Conservation (phyloP, 2,113 vertebrate species). For the Channa maculata region DNA sequence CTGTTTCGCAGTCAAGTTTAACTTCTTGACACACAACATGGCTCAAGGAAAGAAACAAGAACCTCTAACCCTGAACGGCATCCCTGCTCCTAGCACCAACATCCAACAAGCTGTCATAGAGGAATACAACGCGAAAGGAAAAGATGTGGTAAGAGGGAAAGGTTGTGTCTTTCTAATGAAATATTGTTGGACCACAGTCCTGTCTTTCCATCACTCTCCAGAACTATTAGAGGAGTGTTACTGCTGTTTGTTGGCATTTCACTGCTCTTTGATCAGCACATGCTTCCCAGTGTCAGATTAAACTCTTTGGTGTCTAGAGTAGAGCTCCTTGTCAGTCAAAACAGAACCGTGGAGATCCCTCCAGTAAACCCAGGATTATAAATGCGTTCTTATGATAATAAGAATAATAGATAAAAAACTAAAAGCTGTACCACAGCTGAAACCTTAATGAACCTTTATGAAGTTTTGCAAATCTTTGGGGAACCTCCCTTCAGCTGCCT, state of each 20-base stretch:
- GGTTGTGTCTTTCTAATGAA: neutral
- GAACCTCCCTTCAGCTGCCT: too few relatives aligned
- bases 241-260: slow-evolving; percentile 28
- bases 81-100: slow-evolving; percentile 66
- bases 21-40: slow-evolving; percentile 89
- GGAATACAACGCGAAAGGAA: slow-evolving; percentile 48
- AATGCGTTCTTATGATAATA: too few relatives aligned
- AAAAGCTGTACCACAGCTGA: too few relatives aligned
- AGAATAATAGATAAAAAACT: too few relatives aligned
- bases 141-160: slow-evolving; percentile 71
- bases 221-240: neutral
- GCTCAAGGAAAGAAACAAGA: slow-evolving; percentile 75
- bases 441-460: too few relatives aligned
- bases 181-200: neutral
- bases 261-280: slow-evolving; percentile 33
- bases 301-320: neutral
- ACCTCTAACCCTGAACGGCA: neutral
- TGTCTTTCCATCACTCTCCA: neutral
- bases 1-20: slow-evolving; percentile 90
- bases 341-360: neutral
- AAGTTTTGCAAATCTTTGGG: too few relatives aligned
- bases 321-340: neutral
- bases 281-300: slow-evolving; percentile 11
- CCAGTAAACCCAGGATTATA: too few relatives aligned
- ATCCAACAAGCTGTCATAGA: slow-evolving; percentile 79